Percentiles rank a stretch among this genome's conserved stretches.
phyloP scores from a whole-genome alignment of 2,888 invertebrate species.

The Drosophila histrio region DNA sequence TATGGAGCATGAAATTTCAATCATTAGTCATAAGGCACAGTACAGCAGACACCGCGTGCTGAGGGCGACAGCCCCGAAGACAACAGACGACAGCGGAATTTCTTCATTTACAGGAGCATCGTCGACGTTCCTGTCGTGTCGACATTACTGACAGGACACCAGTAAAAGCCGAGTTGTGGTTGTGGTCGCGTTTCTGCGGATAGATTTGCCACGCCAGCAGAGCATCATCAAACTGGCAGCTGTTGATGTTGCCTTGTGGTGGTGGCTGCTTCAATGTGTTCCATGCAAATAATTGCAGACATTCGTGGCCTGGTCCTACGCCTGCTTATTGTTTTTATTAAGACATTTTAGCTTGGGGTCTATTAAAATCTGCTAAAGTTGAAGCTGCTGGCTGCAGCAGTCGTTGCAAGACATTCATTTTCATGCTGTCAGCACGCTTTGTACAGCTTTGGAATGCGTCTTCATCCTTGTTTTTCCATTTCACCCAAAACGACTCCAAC shows the following conservation, averaged over 20 bases:
- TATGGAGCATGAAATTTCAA: slow-evolving; percentile 66
- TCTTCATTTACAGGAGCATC: slow-evolving; percentile 72
- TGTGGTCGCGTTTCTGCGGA: slow-evolving; percentile 72
- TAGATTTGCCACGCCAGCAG: slow-evolving; percentile 58
- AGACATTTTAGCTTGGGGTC: slow-evolving; percentile 69
- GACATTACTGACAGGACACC: slow-evolving; percentile 65
- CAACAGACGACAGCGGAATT: slow-evolving; percentile 69
- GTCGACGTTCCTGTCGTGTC: slow-evolving; percentile 51
- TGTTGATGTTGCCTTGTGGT: slow-evolving; percentile 53
- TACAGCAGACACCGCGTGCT: slow-evolving; percentile 19
- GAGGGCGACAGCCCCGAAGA: slow-evolving; percentile 58
- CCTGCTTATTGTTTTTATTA: slow-evolving; percentile 77
- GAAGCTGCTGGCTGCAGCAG: slow-evolving; percentile 9
- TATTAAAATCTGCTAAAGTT: slow-evolving; percentile 62
- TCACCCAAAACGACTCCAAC: neutral
- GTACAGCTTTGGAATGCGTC: slow-evolving; percentile 28
- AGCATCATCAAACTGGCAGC: slow-evolving; percentile 52
- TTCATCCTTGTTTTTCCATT: slow-evolving; percentile 5
- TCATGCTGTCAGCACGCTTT: slow-evolving; percentile 43
- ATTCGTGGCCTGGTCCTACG: slow-evolving; percentile 60
- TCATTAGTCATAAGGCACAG: slow-evolving; percentile 70
- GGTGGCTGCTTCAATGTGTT: slow-evolving; percentile 27
- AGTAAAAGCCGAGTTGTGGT: slow-evolving; percentile 62
- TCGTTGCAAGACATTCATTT: slow-evolving; percentile 47
- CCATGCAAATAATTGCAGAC: slow-evolving; percentile 76